Base-by-base conservation (phyloP, 1,140 invertebrate species). In the Reticulitermes speratus region DNA sequence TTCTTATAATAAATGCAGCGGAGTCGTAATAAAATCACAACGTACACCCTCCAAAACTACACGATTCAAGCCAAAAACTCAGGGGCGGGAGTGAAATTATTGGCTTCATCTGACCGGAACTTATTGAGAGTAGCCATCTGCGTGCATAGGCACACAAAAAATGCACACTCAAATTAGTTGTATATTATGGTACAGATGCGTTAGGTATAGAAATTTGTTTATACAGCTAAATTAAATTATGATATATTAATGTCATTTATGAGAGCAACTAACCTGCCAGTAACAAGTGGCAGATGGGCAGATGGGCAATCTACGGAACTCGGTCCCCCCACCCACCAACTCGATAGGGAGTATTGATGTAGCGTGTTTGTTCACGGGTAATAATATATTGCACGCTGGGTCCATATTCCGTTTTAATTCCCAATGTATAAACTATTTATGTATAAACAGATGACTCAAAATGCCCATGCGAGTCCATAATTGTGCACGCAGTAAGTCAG, bases 141-240 rank as follows among this genome's bases (percentile, higher is more conserved):
- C 65, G 65, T 25, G 2, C n/a, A 25, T 75, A 30, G 25, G 65
- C 65, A 75, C 65, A 75, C 65, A 75, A 75, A 75, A 75, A 75
- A 75, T 75, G 65, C 65, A 75, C 65, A 75, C 65, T 75, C 65
- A 75, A 75, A 75, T 75, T 75, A 30, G 65, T 75, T 75, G 65
- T 75, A 75, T 75, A 75, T 75, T 75, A 75, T 75, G 65, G 65
- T 75, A 75, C 65, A 30, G 65, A 75, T 75, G 65, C 65, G 65
- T 75, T 30, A 75, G 65, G 65, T 75, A 75, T 30, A 75, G 65
- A 75, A 75, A n/a, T 75, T 75, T 75, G 65, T 75, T 75, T 75
- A 75, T 75, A 75, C 65, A 75, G 65, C 65, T 75, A 75, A 75
- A 75, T 75, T 75, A 75, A 75, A 75, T 75, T 75, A 75, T 75